Base-by-base conservation (phyloP, 2,797 vertebrate genomes). In the Naso thynnoides region DNA sequence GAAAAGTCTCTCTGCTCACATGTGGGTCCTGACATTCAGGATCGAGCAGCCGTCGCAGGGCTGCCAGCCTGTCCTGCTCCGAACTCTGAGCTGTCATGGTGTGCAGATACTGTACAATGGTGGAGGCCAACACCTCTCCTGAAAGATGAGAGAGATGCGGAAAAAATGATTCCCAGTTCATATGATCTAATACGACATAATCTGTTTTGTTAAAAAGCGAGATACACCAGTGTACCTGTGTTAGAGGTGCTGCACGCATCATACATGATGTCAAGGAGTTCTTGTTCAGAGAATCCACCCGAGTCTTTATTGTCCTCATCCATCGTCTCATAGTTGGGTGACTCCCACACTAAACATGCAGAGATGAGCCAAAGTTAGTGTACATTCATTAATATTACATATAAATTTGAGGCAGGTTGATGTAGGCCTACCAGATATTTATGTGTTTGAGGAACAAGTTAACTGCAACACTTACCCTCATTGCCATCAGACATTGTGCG, bases 261-360 rank as follows among this genome's bases (percentile, higher is more conserved):
- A 80, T 95, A 95, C 78, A 94, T 92, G 19, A 95, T 91, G 54
- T 95, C 92, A 33, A 95, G 88, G 42, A 95, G 92, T 67, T 95
- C 93, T 70, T 93, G 86, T 73, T 95, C 92, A 21, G 94, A 94
- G 72, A 94, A 94, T 74, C 84, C 86, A 39, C 86, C 82, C 21
- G 77, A 65, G 58, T 89, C 84, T 49, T 62, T 79, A 21, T 52
- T 78, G 48, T 90, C 83, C 19, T 91, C 85, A 19, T 86, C 71
- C 8, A 48, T 79, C 4, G 69, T 69, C 29, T 47, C 88, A 78
- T 57, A 64, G 61, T 74, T 49, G 1, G 83, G 45, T 53, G 87
- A 85, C 24, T 82, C 86, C 77, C 85, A 88, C 56, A 76, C 93
- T 94, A 61, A 58, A 76, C 47, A 76, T 23, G 18, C 0, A 72